Evolutionary conservation across 2,113 vertebrate genomes (phyloP), one percentile per base, ranked within the genome.

Genomic region (Macrotus californicus): DNA sequence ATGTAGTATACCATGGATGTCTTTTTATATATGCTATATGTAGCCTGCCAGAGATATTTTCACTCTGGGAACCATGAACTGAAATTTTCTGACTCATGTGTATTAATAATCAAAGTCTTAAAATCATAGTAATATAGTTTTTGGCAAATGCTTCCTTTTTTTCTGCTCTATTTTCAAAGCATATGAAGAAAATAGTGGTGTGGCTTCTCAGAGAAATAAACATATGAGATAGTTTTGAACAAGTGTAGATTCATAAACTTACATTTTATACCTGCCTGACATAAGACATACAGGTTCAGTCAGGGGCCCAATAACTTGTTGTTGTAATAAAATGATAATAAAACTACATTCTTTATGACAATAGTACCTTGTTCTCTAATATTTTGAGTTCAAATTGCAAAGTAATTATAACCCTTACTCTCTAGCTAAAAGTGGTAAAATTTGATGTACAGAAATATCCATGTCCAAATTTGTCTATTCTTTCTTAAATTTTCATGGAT

Each of bases 71-170:
- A 91, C 14, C 36, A 84, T 95, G 87, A 95, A 92, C 52, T 48
- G 84, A 96, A 91, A 91, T 77, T 95, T 97, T 85, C 61, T 93
- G 88, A 95, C 90, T 77, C 85, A 72, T 79, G 29, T 73, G 61
- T 75, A 89, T 94, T 94, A 96, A 96, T 96, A 94, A 91, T 89
- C 89, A 94, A 76, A 52, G n/a, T 73, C 80, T 89, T 96, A 88
- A 97, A 96, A 94, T 88, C 73, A 69, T 52, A 93, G 52, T 50
- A 86, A 67, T 43, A 76, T 61, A 87, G 31, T 72, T 95, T 92
- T 97, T 39, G 77, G 54, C 48, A 92, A 92, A 93, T 12, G 6
- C 56, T 94, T 94, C 12, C 13, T 76, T 93, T 80, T 73, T 80
- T 84, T 77, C n/a, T 93, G 29, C 76, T 96, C 79, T 90, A 79